phyloP scores from a whole-genome alignment of 2,113 vertebrate species.

The Eudyptes chrysolophus region DNA sequence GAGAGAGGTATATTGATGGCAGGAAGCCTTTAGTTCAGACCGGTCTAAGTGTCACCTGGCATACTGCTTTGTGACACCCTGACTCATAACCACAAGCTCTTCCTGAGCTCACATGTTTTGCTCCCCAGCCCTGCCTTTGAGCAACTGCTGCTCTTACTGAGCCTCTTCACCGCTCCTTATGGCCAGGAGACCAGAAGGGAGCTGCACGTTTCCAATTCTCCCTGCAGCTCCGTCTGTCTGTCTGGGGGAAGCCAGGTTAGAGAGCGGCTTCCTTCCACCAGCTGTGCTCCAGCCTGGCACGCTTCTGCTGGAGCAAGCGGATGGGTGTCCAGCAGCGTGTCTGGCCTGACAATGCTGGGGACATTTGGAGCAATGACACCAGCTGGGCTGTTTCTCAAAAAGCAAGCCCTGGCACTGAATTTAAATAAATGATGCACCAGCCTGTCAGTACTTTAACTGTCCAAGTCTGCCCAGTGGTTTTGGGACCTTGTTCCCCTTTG shows the following conservation, averaged over 20 bases:
- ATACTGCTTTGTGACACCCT: neutral
- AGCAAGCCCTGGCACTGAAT: neutral
- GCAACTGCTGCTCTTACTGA: neutral
- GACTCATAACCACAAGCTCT: slow-evolving; percentile 55
- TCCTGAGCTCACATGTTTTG: neutral
- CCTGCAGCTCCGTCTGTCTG: neutral
- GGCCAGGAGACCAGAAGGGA: neutral
- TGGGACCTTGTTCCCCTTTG: neutral
- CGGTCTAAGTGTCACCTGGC: neutral
- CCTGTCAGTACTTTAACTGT: neutral
- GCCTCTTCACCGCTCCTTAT: neutral
- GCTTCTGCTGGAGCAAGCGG: neutral
- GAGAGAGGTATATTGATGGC: neutral
- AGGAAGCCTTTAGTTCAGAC: slow-evolving; percentile 2
- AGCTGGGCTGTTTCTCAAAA: neutral
- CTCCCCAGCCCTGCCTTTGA: neutral
- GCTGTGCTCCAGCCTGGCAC: neutral
- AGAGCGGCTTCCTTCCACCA: neutral
- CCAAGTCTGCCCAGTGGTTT: accelerated
- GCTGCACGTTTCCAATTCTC: neutral
- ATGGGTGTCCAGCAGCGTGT: neutral
- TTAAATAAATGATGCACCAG: neutral
- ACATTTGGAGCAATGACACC: neutral
- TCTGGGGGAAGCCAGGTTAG: neutral
- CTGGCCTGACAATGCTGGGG: neutral